Base-by-base conservation (phyloP, 2,888 invertebrate species). In the Chaetogeoica ovagalla region DNA sequence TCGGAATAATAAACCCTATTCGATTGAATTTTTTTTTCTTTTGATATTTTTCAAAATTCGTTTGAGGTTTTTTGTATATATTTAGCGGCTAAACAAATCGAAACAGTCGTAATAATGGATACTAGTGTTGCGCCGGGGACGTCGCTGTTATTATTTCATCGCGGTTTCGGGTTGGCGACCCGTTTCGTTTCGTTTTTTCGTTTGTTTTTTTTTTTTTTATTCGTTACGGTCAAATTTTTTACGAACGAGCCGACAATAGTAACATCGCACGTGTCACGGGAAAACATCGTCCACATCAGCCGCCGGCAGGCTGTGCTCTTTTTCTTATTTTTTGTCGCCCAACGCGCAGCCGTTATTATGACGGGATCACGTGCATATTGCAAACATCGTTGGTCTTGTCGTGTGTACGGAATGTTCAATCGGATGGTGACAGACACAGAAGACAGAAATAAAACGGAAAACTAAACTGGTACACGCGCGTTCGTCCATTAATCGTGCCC, bases 351-450 rank as follows among this genome's bases (percentile, higher is more conserved):
- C 66, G 65, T 68, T 57, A 70, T 77, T 77, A 69, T 60, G 48
- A 69, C 21, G 77, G 62, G 60, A 77, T 70, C 77, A 77, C 77
- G 77, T 70, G 13, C 48, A 13, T 23, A 13, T 66, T 43, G 21
- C 23, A 60, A 72, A 72, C 60, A 43, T 43, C 43, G 66, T 66
- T 66, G 30, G 8, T 19, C 55, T 43, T n/a, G 48, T 48, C n/a
- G n/a, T 23, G 63, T 23, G 55, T 65, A 8, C 21, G 30, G 65
- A 43, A 66, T 66, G 37, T 43, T 57, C 43, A 21, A 23, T 21
- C 59, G 23, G 63, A 4, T 8, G 17, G 19, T 17, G 37, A 17
- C 11, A 0, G n/a, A 17, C 15, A 39, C 39, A 23, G 15, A 48
- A 30, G 48, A 52, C 8, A 30, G 1, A 30, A 30, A 30, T 2